Evolutionary conservation across 1,140 invertebrate genomes (phyloP), one percentile per base, ranked within the genome.

Genomic region (Anagrus nilaparvatae): DNA sequence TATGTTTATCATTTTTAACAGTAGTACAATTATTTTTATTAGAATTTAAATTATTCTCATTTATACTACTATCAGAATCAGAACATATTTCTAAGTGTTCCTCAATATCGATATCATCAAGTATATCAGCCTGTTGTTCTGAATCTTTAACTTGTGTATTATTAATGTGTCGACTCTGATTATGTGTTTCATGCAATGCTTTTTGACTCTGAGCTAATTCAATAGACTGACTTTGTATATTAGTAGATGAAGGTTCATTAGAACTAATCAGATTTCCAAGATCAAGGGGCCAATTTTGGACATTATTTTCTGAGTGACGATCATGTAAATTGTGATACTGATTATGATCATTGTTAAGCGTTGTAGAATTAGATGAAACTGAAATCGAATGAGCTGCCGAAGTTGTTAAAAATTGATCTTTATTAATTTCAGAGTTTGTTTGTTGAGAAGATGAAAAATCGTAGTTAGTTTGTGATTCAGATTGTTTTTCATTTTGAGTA

Each of bases 271-370:
- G n/a, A n/a, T n/a, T 63, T 13, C 61, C 64, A 20, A 65, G 49
- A 53, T 65, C 63, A 28, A 69, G 33, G 5, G 66, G 63, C 66
- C 66, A 69, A 49, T 55, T 63, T 41, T 65, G 65, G 3, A 64
- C 54, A 27, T 56, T 60, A 20, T 64, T 38, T n/a, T 44, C 48
- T 27, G 53, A 38, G 37, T 64, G 60, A 23, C 62, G 57, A 24
- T 65, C 57, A 44, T n/a, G n/a, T 63, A 61, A 47, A 61, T 48
- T n/a, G n/a, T n/a, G n/a, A n/a, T n/a, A n/a, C n/a, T 44, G 59
- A 50, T 18, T 63, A 56, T 3, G 58, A 31, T n/a, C n/a, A n/a
- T n/a, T n/a, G n/a, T n/a, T n/a, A n/a, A n/a, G n/a, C n/a, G n/a
- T 30, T 62, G 53, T 10, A 56, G 45, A 31, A 52, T 38, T 12